These are phyloP conservation scores for Semicossyphus pulcher DNA, from an alignment of 2,113 vertebrate genomes.

Conservation along the genomic window DNA sequence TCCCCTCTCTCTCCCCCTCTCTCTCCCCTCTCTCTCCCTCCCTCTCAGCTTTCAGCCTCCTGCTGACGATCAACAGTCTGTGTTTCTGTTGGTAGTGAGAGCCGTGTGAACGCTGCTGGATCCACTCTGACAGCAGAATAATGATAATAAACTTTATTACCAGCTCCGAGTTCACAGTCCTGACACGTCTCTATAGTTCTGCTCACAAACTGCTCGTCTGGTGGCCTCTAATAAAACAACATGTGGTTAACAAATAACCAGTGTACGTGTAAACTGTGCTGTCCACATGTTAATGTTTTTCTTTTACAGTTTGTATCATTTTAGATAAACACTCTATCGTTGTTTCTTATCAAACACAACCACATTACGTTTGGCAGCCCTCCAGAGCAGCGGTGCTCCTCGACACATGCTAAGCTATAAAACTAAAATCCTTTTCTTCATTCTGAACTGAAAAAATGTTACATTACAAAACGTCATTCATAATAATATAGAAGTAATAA, in stretches of 20 bases:
- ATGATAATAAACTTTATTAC: neutral
- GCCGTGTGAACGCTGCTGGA: conserved; percentile 35
- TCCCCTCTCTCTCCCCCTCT: neutral
- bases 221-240: neutral
- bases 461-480: no score
- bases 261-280: neutral
- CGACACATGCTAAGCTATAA: no score
- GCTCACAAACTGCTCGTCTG: neutral
- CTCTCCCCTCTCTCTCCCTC: conserved; percentile 11
- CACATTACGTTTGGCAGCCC: no score
- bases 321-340: no score
- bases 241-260: neutral
- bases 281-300: neutral
- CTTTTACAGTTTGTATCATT: no score
- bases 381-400: no score
- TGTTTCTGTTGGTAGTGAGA: conserved; percentile 58
- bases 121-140: neutral
- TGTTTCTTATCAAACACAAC: no score
- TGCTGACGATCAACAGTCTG: conserved; percentile 13
- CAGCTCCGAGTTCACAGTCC: no score
- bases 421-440: no score
- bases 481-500: no score
- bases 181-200: neutral
- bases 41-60: conserved; percentile 43
- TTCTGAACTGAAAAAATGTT: no score